Evolutionary conservation across 2,113 vertebrate genomes (phyloP).

Genomic region (Callionymus lyra): DNA sequence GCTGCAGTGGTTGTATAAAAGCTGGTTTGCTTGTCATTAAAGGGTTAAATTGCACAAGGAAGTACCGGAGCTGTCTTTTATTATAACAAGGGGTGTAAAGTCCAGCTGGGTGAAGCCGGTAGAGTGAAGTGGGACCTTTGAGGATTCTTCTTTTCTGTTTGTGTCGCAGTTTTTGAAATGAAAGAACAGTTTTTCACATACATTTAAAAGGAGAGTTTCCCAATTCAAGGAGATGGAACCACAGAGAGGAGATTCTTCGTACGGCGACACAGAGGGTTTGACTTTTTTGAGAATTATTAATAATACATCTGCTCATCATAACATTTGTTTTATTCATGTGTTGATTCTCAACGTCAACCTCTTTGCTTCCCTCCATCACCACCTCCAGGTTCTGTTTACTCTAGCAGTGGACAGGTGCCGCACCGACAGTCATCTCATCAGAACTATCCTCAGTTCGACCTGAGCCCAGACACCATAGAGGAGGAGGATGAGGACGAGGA

Average conservation of each 20-base stretch:
- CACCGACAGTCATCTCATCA: constrained; percentile 21
- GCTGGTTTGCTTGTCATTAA: constrained; percentile 8
- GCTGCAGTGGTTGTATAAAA: not conserved
- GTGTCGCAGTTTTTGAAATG: not conserved
- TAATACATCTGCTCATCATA: too few relatives aligned
- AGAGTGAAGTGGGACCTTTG: constrained; percentile 8
- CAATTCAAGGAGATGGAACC: constrained; percentile 23
- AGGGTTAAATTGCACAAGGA: constrained; percentile 59
- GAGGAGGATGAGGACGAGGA: constrained; percentile 16
- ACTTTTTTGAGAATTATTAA: not conserved
- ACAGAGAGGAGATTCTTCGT: constrained; percentile 8
- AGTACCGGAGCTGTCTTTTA: constrained; percentile 33
- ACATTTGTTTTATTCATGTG: not conserved
- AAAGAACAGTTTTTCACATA: too few relatives aligned
- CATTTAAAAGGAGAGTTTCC: too few relatives aligned
- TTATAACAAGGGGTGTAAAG: constrained; percentile 50
- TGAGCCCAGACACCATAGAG: constrained; percentile 8
- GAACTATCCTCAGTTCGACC: constrained; percentile 35
- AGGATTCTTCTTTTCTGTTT: constrained; percentile 23
- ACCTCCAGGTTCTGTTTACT: constrained; percentile 15
- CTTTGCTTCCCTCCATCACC: too few relatives aligned
- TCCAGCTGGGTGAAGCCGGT: constrained; percentile 25
- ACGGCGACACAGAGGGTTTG: constrained; percentile 8
- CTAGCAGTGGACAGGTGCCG: constrained; percentile 25
- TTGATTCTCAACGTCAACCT: not conserved